A percentile compares a stretch with the other conserved stretches of the same genome.
Conservation (phyloP, 2,797 vertebrate species). For the Squalus acanthias region DNA sequence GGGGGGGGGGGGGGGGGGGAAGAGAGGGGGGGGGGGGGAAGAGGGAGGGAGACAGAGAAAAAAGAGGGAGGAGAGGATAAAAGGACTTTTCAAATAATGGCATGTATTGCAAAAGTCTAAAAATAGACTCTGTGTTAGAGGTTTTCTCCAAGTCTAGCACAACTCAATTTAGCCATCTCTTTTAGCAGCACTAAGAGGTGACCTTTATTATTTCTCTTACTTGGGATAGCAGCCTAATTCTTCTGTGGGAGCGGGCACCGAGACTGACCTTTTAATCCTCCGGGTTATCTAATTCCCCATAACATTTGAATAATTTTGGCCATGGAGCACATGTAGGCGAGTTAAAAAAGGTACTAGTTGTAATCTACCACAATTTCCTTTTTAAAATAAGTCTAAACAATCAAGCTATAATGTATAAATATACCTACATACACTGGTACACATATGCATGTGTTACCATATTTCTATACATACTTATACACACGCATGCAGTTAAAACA, state of each 20-base stretch:
- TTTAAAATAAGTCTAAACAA: constrained; percentile 34
- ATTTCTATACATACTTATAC: constrained; percentile 34
- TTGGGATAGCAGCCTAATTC: background rate
- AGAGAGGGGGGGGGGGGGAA: background rate
- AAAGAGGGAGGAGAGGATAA: no score
- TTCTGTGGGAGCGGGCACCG: background rate
- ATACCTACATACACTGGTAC: constrained; percentile 29
- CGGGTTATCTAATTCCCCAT: background rate
- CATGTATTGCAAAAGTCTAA: background rate
- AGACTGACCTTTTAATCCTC: constrained; percentile 25
- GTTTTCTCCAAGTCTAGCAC: background rate
- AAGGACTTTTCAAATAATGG: background rate
- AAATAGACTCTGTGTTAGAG: background rate
- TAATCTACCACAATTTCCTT: constrained; percentile 26
- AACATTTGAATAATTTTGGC: constrained; percentile 30
- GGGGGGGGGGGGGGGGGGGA: background rate
- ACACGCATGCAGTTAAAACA: constrained; percentile 35
- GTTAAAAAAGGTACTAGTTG: constrained; percentile 35
- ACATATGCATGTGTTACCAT: constrained; percentile 31
- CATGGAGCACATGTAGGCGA: constrained; percentile 29
- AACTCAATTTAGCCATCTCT: background rate
- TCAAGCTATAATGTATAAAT: constrained; percentile 33
- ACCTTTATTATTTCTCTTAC: background rate
- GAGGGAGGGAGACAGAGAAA: background rate
- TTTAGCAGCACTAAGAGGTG: background rate